Conservation (phyloP, 2,888 invertebrate species). For the Drosophila gaucha region DNA sequence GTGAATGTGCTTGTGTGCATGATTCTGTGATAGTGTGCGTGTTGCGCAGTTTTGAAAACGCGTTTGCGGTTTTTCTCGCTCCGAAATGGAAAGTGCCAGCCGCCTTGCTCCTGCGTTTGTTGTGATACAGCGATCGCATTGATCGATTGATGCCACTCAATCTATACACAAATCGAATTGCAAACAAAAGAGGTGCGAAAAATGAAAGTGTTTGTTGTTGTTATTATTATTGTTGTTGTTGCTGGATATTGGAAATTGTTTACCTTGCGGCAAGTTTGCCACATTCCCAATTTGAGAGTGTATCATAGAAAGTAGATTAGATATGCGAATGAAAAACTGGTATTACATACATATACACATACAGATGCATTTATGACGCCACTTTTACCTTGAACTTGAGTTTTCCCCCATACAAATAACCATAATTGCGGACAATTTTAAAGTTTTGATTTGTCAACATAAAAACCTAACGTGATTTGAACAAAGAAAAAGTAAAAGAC, state of each 20-base stretch:
- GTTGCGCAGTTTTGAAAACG: constrained; percentile 63
- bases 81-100: constrained; percentile 73
- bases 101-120: constrained; percentile 29
- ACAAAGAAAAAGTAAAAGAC: constrained; percentile 19
- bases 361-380: neutral
- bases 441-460: constrained; percentile 32
- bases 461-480: constrained; percentile 31
- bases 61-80: constrained; percentile 61
- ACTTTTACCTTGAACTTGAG: constrained; percentile 22
- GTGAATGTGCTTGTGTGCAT: constrained; percentile 14
- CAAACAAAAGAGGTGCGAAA: constrained; percentile 67
- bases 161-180: constrained; percentile 30
- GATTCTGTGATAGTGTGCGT: constrained; percentile 23
- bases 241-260: constrained; percentile 42
- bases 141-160: constrained; percentile 38
- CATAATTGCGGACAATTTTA: constrained; percentile 17
- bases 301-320: constrained; percentile 43
- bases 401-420: constrained; percentile 11
- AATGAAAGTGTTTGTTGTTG: constrained; percentile 62
- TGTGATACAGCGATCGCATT: constrained; percentile 21
- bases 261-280: constrained; percentile 33
- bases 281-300: constrained; percentile 23
- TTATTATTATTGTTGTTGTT: constrained; percentile 5
- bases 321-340: constrained; percentile 26
- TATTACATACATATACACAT: no score